Evolutionary conservation across 1,140 invertebrate species (phyloP).

Genomic region (Drosophila nigromelanica): DNA sequence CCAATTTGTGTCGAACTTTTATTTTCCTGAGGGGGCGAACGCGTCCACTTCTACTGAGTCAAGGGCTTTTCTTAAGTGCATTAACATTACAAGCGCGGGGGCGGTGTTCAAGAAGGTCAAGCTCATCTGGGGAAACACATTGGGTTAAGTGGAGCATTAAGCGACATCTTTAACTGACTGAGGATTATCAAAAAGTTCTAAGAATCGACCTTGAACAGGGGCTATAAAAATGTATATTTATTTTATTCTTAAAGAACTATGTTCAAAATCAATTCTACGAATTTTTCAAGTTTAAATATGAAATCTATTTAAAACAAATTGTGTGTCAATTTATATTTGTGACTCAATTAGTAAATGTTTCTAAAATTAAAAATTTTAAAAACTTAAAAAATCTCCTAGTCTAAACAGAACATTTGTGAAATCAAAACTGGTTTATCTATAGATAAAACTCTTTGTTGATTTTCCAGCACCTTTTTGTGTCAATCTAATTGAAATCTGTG

Average conservation of each 20-base stretch:
- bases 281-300: no score
- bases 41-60: constrained; percentile 12
- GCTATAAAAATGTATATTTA: no score
- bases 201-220: no score
- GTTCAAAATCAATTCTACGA: no score
- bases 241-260: no score
- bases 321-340: not conserved
- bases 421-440: not conserved
- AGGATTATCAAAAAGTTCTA: no score
- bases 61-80: constrained; percentile 37
- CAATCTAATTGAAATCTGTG: constrained; percentile 36
- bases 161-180: not conserved
- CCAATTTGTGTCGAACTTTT: constrained; percentile 18
- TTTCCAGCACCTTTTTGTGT: constrained; percentile 30
- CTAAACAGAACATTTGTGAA: no score
- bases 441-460: not conserved
- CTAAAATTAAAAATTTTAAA: no score
- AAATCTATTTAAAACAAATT: no score
- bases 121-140: constrained; percentile 17
- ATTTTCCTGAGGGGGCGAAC: no score
- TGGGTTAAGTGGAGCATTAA: constrained; percentile 15
- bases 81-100: constrained; percentile 6
- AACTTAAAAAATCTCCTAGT: no score
- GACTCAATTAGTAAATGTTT: not conserved
- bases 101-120: constrained; percentile 40